Percentiles rank a stretch among this genome's conserved stretches.
Evolutionary conservation across 2,888 invertebrate genomes (phyloP).

Genomic region (Hymenopus coronatus): DNA sequence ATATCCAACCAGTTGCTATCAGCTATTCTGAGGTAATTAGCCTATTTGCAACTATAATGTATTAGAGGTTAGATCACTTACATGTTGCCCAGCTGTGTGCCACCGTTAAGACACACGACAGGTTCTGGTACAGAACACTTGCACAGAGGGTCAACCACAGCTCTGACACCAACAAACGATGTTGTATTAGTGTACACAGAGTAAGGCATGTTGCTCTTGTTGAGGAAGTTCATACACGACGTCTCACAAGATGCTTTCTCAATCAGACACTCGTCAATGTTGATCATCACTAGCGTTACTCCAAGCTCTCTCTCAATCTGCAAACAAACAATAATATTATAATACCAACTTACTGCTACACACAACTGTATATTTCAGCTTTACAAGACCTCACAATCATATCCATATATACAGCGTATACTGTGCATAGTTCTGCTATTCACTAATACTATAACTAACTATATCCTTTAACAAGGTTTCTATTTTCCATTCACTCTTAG

Average conservation of each 20-base stretch:
- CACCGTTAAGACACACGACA: slow-evolving; percentile 74
- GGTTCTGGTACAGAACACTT: slow-evolving; percentile 55
- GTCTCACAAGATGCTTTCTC: slow-evolving; percentile 67
- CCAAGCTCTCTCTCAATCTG: slow-evolving; percentile 69
- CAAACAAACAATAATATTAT: slow-evolving; percentile 25
- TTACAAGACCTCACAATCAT: too few species aligned
- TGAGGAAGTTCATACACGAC: slow-evolving; percentile 78
- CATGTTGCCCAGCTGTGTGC: slow-evolving; percentile 48
- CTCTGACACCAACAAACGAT: slow-evolving; percentile 90
- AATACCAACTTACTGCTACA: too few species aligned
- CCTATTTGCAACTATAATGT: too few species aligned
- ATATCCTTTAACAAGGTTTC: too few species aligned
- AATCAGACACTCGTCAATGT: slow-evolving; percentile 85
- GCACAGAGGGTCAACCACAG: slow-evolving; percentile 77
- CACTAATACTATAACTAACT: too few species aligned
- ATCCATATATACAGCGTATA: too few species aligned
- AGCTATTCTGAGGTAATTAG: too few species aligned
- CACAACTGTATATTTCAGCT: too few species aligned
- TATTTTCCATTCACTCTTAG: too few species aligned
- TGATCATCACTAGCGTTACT: slow-evolving; percentile 78
- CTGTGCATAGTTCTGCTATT: too few species aligned
- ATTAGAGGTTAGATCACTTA: too few species aligned
- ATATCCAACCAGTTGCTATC: too few species aligned
- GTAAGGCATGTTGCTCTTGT: slow-evolving; percentile 69
- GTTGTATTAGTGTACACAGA: slow-evolving; percentile 90